A percentile compares a stretch with the other conserved stretches of the same genome.
Conservation (phyloP, 2,797 vertebrate species). For the Acipenser oxyrinchus region DNA sequence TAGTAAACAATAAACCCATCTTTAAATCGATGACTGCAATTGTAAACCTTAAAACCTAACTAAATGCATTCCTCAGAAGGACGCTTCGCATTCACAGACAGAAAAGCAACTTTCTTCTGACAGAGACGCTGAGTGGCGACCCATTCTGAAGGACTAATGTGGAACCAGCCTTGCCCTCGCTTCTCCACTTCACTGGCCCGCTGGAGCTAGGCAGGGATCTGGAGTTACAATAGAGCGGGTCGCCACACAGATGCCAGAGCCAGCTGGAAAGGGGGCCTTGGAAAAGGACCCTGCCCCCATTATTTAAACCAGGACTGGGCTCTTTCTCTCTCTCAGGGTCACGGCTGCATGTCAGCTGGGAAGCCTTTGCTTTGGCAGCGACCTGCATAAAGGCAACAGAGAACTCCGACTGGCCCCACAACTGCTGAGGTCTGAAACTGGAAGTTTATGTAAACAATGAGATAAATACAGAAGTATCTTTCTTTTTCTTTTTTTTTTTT, state of each 20-base stretch:
- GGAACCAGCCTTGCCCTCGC: too few species aligned
- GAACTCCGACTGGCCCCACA: constrained; percentile 67
- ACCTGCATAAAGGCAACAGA: constrained; percentile 44
- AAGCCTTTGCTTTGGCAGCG: constrained; percentile 56
- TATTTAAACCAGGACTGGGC: constrained; percentile 42
- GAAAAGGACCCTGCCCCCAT: constrained; percentile 25
- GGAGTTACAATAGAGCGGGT: constrained; percentile 45
- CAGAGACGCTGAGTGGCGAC: too few species aligned
- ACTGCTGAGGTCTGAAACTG: constrained; percentile 96
- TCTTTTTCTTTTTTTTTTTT: constrained; percentile 25
- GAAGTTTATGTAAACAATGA: constrained; percentile 98
- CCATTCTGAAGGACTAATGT: too few species aligned
- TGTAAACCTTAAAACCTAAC: too few species aligned
- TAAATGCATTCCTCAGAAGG: too few species aligned
- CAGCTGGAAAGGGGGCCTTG: constrained; percentile 35
- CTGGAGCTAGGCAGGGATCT: constrained; percentile 33
- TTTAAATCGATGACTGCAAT: too few species aligned
- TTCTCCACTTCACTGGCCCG: too few species aligned
- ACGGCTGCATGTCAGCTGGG: constrained; percentile 11
- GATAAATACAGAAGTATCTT: constrained; percentile 92
- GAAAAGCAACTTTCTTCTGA: too few species aligned
- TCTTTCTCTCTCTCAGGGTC: constrained; percentile 28
- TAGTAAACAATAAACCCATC: too few species aligned
- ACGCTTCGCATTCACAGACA: too few species aligned
- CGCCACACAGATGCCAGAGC: constrained; percentile 26